Evolutionary conservation across 2,113 vertebrate genomes (phyloP).

Genomic region (Triplophysa tibetana): DNA sequence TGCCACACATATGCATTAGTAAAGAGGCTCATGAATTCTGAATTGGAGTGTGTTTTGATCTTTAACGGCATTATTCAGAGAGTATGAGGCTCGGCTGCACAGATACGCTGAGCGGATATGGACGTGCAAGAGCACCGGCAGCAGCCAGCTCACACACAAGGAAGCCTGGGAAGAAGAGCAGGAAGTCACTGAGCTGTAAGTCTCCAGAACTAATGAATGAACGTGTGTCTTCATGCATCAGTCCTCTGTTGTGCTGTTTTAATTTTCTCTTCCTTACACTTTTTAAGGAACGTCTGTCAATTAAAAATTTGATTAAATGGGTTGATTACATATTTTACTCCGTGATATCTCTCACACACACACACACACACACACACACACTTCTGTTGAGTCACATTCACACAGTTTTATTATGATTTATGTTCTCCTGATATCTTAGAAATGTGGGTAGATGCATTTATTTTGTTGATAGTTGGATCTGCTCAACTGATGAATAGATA

Average conservation of each 20-base stretch:
- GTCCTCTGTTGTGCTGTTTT: background rate
- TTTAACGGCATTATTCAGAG: conserved; percentile 83
- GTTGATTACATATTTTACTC: no score
- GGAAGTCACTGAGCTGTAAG: conserved; percentile 97
- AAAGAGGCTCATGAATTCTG: conserved; percentile 16
- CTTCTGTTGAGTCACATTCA: no score
- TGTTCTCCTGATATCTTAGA: no score
- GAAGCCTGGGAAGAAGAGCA: conserved; percentile 99
- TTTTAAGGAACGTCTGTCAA: no score
- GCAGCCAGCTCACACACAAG: conserved; percentile 93
- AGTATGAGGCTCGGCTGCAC: conserved; percentile 88
- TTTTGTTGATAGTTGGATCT: background rate
- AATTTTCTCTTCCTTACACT: background rate
- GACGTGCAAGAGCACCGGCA: conserved; percentile 98
- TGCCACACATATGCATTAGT: conserved; percentile 49
- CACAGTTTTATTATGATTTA: no score
- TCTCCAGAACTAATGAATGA: conserved; percentile 57
- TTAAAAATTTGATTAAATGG: no score
- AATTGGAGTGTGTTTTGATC: conserved; percentile 60
- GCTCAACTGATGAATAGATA: background rate
- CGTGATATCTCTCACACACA: no score
- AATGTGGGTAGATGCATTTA: no score
- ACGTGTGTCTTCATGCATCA: no score
- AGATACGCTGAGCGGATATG: conserved; percentile 90
- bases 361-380: no score